phyloP scores from a whole-genome alignment of 1,140 invertebrate species.

The Coenobita brevimanus region DNA sequence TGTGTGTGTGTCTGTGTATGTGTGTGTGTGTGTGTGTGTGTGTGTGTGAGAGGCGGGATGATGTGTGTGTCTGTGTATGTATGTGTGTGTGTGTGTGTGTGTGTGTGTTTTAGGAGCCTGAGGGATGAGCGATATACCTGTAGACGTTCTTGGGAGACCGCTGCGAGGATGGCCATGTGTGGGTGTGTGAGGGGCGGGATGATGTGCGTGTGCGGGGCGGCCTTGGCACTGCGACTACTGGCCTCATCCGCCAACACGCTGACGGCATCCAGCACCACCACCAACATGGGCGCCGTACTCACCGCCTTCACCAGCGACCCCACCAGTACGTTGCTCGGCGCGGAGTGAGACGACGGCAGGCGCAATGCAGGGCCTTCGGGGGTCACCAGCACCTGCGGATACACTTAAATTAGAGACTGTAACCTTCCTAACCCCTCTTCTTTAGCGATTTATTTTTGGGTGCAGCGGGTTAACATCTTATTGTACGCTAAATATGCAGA shows the following conservation, averaged over 20 bases:
- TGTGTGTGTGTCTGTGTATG: too few species aligned
- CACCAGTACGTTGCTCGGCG: constrained; percentile 57
- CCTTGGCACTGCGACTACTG: not conserved
- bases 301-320: constrained; percentile 27
- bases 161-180: constrained; percentile 37
- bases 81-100: too few species aligned
- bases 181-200: constrained; percentile 42
- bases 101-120: too few species aligned
- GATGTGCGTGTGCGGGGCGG: constrained; percentile 14
- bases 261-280: constrained; percentile 41
- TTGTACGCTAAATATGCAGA: not conserved
- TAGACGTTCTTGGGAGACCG: constrained; percentile 26
- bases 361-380: constrained; percentile 45
- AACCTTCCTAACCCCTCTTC: not conserved
- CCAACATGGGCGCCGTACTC: constrained; percentile 13
- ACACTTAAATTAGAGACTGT: not conserved
- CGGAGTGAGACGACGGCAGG: constrained; percentile 33
- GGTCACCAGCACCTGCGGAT: constrained; percentile 41
- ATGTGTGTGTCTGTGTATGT: too few species aligned
- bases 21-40: too few species aligned
- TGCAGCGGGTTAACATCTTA: too few species aligned
- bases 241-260: constrained; percentile 28
- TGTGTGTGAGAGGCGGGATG: too few species aligned
- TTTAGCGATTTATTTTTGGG: too few species aligned
- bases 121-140: too few species aligned